Evolutionary conservation across 2,888 invertebrate species (phyloP).

Genomic region (Leucoptera coffeella): DNA sequence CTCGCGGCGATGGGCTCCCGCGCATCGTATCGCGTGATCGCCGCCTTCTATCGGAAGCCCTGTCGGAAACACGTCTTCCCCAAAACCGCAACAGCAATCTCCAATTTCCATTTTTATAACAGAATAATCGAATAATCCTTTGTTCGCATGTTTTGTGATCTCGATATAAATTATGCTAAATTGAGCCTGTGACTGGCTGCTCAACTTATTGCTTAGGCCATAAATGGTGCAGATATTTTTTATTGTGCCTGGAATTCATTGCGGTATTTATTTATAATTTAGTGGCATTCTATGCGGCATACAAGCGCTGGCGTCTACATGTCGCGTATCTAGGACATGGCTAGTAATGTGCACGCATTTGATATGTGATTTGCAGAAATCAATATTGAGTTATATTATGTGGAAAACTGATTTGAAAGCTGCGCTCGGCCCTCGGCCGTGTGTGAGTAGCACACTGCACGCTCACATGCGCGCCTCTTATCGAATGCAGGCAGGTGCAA

Average conservation of each 20-base stretch:
- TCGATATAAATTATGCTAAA: constrained; percentile 15
- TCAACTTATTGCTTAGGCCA: too few species aligned
- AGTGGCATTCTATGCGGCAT: too few species aligned
- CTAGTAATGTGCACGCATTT: constrained; percentile 21
- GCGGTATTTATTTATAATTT: constrained; percentile 15
- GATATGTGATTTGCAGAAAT: too few species aligned
- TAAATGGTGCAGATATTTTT: too few species aligned
- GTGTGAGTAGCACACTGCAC: too few species aligned
- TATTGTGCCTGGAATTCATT: too few species aligned
- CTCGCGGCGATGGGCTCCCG: constrained; percentile 1
- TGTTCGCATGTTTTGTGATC: constrained; percentile 12
- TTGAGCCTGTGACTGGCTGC: too few species aligned
- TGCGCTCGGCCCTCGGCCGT: too few species aligned
- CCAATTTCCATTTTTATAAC: constrained; percentile 29
- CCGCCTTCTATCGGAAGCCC: constrained; percentile 28
- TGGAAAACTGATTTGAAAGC: too few species aligned
- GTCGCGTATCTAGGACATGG: constrained; percentile 44
- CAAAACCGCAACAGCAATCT: constrained; percentile 43
- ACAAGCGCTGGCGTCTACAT: constrained; percentile 19
- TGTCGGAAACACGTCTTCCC: constrained; percentile 45
- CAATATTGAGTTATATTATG: too few species aligned
- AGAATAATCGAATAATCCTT: constrained; percentile 31
- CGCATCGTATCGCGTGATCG: constrained; percentile 29
- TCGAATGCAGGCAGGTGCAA: too few species aligned
- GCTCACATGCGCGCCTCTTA: too few species aligned